Evolutionary conservation across 2,113 vertebrate species (phyloP).

Genomic region (Sialia sialis): DNA sequence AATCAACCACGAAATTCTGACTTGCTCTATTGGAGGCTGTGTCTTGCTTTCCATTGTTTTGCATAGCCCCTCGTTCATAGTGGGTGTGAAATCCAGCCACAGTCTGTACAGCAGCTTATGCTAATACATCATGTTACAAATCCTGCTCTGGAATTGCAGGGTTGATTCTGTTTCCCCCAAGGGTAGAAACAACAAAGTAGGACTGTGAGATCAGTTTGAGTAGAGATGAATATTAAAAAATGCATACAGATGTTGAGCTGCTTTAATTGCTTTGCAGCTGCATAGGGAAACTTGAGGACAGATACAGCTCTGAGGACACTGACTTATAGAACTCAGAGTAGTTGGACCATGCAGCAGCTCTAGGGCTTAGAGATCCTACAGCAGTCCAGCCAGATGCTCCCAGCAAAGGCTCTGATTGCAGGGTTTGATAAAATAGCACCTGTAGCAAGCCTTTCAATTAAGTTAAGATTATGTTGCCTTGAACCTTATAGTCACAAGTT

Average conservation of each 20-base stretch:
- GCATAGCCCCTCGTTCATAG: neutral
- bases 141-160: neutral
- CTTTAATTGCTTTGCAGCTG: neutral
- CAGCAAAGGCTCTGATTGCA: neutral
- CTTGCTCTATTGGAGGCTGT: neutral
- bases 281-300: fast-evolving
- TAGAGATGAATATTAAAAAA: neutral
- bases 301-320: neutral
- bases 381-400: neutral
- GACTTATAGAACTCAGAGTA: neutral
- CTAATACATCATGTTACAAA: neutral
- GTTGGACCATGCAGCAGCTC: neutral
- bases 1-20: neutral
- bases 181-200: neutral
- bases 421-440: neutral
- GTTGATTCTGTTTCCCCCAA: neutral
- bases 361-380: neutral
- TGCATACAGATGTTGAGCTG: neutral
- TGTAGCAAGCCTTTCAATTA: neutral
- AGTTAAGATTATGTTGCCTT: neutral
- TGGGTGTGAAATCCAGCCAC: neutral
- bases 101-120: neutral
- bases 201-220: neutral
- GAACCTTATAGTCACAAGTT: neutral
- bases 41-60: neutral